These are phyloP conservation scores for Thunnus maccoyii DNA, from an alignment of 2,113 vertebrate genomes.

Conservation along the genomic window DNA sequence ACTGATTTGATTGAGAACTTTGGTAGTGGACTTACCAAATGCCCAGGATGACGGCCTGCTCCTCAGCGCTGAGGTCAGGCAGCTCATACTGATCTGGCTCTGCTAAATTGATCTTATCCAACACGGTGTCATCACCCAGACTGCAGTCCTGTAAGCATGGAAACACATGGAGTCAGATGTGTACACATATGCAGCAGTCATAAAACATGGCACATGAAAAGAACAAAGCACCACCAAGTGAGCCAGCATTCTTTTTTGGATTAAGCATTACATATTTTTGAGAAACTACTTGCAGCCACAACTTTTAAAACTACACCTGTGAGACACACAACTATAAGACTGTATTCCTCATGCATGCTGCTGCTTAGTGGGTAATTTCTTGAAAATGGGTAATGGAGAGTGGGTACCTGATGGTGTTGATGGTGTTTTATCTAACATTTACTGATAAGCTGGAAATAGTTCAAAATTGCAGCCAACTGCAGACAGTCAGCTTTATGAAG, in stretches of 20 bases:
- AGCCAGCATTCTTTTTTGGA: not conserved
- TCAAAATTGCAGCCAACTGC: not conserved
- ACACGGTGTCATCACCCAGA: constrained; percentile 92
- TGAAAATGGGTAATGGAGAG: not conserved
- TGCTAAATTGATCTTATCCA: constrained; percentile 91
- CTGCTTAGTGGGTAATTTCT: not conserved
- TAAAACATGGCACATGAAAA: not conserved
- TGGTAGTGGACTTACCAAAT: constrained; percentile 87
- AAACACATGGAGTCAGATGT: constrained; percentile 1
- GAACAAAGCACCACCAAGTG: not conserved
- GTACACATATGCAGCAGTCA: not conserved
- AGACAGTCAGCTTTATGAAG: no score
- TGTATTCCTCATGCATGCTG: no score
- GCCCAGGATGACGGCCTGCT: constrained; percentile 94
- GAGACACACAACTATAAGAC: not conserved
- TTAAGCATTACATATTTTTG: not conserved
- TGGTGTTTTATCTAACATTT: not conserved
- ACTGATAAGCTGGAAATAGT: not conserved
- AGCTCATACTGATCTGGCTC: constrained; percentile 88
- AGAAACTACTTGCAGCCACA: not conserved
- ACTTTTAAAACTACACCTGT: not conserved
- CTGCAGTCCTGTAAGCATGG: constrained; percentile 85
- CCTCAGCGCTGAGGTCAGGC: constrained; percentile 93
- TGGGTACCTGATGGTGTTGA: not conserved
- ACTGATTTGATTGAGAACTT: not conserved